A percentile compares a stretch with the other conserved stretches of the same genome.
phyloP scores from a whole-genome alignment of 2,113 vertebrate species.

The Lampris incognitus region DNA sequence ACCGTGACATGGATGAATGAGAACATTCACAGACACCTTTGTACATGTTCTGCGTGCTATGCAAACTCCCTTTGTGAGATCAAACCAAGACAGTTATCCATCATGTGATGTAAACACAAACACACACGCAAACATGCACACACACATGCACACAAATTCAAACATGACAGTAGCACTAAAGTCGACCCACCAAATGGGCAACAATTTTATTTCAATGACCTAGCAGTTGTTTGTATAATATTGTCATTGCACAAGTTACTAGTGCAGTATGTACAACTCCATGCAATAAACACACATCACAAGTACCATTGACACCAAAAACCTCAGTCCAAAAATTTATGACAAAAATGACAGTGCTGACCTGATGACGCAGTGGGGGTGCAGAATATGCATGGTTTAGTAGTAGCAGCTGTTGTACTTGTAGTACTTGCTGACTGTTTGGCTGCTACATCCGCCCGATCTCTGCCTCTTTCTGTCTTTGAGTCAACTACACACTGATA shows the following conservation, averaged over 20 bases:
- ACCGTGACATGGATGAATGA: no score
- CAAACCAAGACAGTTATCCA: slow-evolving; percentile 19
- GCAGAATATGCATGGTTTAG: slow-evolving; percentile 74
- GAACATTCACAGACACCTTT: no score
- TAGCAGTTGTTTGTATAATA: background rate
- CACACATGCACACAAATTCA: background rate
- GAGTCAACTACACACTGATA: slow-evolving; percentile 33
- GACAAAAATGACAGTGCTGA: slow-evolving; percentile 52
- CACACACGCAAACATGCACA: slow-evolving; percentile 24
- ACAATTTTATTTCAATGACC: background rate
- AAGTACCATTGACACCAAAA: background rate
- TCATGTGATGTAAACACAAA: background rate
- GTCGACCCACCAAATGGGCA: background rate
- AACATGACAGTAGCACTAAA: background rate
- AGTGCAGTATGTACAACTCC: background rate
- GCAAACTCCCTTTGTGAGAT: slow-evolving; percentile 30
- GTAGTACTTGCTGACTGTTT: slow-evolving; percentile 19
- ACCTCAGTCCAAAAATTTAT: slow-evolving; percentile 4
- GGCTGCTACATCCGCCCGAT: slow-evolving; percentile 9
- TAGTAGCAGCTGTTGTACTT: slow-evolving; percentile 7
- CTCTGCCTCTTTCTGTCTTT: slow-evolving; percentile 8
- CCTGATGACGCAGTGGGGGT: slow-evolving; percentile 73
- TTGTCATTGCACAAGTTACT: background rate
- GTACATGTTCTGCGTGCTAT: background rate
- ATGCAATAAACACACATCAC: background rate